phyloP scores from a whole-genome alignment of 2,888 invertebrate genomes.

The Heterodera filipjevi region DNA sequence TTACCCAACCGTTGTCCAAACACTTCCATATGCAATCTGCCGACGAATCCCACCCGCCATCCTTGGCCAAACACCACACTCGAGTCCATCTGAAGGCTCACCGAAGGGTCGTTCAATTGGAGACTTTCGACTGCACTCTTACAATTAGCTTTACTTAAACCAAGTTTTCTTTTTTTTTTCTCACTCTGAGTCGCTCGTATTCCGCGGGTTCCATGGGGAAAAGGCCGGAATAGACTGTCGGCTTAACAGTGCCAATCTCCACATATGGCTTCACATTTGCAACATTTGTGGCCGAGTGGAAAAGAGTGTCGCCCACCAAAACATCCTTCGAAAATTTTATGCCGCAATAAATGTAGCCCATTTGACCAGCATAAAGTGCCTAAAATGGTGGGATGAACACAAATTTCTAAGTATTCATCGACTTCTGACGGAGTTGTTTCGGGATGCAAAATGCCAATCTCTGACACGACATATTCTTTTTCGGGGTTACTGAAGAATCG shows the following conservation, averaged over 20 bases:
- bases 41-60: slow-evolving; percentile 67
- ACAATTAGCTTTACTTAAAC: neutral
- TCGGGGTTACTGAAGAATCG: slow-evolving; percentile 57
- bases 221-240: slow-evolving; percentile 84
- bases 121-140: slow-evolving; percentile 86
- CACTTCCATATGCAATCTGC: slow-evolving; percentile 51
- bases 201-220: slow-evolving; percentile 80
- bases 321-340: slow-evolving; percentile 73
- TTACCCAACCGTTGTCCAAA: slow-evolving; percentile 67
- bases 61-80: slow-evolving; percentile 70
- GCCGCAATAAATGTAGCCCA: slow-evolving; percentile 83
- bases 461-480: slow-evolving; percentile 80
- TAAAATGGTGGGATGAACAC: slow-evolving; percentile 15
- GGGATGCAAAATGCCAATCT: slow-evolving; percentile 78
- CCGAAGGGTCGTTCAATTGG: slow-evolving; percentile 90
- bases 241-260: slow-evolving; percentile 75
- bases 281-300: slow-evolving; percentile 69
- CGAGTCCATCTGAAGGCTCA: slow-evolving; percentile 77
- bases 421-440: slow-evolving; percentile 64
- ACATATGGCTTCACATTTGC: slow-evolving; percentile 72
- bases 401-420: neutral
- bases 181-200: slow-evolving; percentile 53
- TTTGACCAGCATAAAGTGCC: slow-evolving; percentile 79
- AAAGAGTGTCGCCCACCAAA: slow-evolving; percentile 59
- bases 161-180: neutral